Base-by-base conservation (phyloP, 2,797 vertebrate species). In the Bufotes viridis region DNA sequence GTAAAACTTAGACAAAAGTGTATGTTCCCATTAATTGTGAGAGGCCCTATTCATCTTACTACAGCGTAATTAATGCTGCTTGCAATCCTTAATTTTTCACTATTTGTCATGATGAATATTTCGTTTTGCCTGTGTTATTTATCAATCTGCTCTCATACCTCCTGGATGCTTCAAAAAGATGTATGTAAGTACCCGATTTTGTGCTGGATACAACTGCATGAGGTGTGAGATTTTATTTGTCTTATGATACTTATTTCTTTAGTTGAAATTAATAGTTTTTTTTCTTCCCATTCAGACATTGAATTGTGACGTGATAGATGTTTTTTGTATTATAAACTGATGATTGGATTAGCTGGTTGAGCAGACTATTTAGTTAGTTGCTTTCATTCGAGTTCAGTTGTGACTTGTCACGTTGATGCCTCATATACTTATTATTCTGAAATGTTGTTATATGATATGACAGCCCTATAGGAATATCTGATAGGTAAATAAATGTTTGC, bases 21-120 rank as follows among this genome's bases (percentile, higher is more conserved):
- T 96, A 93, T 95, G 94, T 95, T 94, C 96, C 97, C 97, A 96
- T 97, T 97, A 98, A 97, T 97, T 95, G 96, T 95, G 93, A 94
- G 92, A 90, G 91, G 94, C 93, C 34, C 95, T 95, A 97, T 98
- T 97, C 96, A 97, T 98, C 97, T 97, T 96, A 92, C 93, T 86
- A 86, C 92, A 91, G 91, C 90, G 93, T 96, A 96, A 97, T 98
- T 95, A 96, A 97, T 97, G 95, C 94, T 94, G 94, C 91, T 94
- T 95, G 93, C 93, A 94, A 94, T 94, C 92, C 93, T 94, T 96
- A 96, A 96, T 97, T 97, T 96, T 97, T 97, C 96, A 97, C 96
- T 97, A 94, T 96, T 97, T 95, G 96, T 96, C 95, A 94, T 90
- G 92, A 94, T 95, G 91, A 93, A 94, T 94, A 95, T 96, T 96